Conservation (phyloP, 1,140 invertebrate genomes). For the Diachasma alloeum region DNA sequence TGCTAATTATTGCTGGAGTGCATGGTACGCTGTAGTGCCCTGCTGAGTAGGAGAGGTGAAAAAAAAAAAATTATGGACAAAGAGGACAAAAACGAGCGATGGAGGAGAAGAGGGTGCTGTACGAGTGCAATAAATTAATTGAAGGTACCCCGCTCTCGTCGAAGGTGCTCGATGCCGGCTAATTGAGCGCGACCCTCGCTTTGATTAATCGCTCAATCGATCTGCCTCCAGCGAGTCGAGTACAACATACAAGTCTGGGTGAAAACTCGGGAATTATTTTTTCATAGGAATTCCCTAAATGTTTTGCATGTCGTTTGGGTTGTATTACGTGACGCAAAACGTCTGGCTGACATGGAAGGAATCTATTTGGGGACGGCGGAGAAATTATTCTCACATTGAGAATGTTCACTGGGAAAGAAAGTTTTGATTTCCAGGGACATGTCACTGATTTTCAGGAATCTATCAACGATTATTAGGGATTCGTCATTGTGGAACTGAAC, state of each 20-base stretch:
- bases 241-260: not conserved
- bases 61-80: slow-evolving; percentile 2
- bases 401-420: no score
- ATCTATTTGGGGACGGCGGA: not conserved
- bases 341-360: not conserved
- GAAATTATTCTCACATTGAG: not conserved
- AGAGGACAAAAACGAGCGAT: slow-evolving; percentile 16
- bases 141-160: slow-evolving; percentile 27
- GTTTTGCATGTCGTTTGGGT: not conserved
- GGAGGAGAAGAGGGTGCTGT: slow-evolving; percentile 24
- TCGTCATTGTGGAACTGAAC: no score
- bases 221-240: slow-evolving; percentile 11
- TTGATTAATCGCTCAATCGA: slow-evolving; percentile 50
- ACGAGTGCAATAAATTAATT: slow-evolving; percentile 48
- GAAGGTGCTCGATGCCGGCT: slow-evolving; percentile 44
- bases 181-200: slow-evolving; percentile 47
- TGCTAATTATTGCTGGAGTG: slow-evolving; percentile 3
- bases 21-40: not conserved
- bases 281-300: slow-evolving; percentile 3
- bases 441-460: no score
- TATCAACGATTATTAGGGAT: no score
- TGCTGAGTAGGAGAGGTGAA: not conserved
- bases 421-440: no score
- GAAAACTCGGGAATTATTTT: not conserved
- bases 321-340: not conserved